Conservation (phyloP, 2,888 invertebrate species). For the Chorisops tibialis region DNA sequence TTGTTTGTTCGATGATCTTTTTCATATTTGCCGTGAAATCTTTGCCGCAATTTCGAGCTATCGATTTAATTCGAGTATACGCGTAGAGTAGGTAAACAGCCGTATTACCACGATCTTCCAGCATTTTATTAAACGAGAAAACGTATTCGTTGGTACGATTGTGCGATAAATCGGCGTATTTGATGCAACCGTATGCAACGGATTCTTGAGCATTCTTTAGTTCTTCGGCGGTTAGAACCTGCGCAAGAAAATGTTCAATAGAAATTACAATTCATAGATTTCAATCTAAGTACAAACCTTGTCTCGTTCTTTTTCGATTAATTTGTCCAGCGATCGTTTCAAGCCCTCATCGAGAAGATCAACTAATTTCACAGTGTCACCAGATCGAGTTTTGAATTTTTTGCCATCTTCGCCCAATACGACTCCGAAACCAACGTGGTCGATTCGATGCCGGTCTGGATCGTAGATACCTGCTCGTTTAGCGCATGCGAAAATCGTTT, state of each 20-base stretch:
- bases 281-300: constrained; percentile 55
- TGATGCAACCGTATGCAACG: constrained; percentile 96
- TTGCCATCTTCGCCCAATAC: constrained; percentile 98
- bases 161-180: constrained; percentile 94
- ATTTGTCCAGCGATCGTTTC: constrained; percentile 74
- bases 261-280: neutral
- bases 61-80: constrained; percentile 88
- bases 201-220: constrained; percentile 80
- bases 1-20: constrained; percentile 59
- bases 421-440: constrained; percentile 94
- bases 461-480: constrained; percentile 71
- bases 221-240: constrained; percentile 76
- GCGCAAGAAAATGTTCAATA: neutral
- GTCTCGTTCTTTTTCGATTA: constrained; percentile 83
- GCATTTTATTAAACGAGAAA: constrained; percentile 98
- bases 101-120: constrained; percentile 98
- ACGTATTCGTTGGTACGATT: constrained; percentile 92
- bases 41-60: constrained; percentile 63
- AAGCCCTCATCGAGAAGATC: constrained; percentile 91
- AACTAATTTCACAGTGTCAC: constrained; percentile 85
- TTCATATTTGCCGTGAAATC: constrained; percentile 61
- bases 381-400: constrained; percentile 97
- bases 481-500: constrained; percentile 75
- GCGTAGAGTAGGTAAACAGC: constrained; percentile 96
- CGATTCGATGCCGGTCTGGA: constrained; percentile 64